These are phyloP conservation scores for Caenorhabditis macrosperma DNA, from an alignment of 2,888 invertebrate species.

Conservation along the genomic window DNA sequence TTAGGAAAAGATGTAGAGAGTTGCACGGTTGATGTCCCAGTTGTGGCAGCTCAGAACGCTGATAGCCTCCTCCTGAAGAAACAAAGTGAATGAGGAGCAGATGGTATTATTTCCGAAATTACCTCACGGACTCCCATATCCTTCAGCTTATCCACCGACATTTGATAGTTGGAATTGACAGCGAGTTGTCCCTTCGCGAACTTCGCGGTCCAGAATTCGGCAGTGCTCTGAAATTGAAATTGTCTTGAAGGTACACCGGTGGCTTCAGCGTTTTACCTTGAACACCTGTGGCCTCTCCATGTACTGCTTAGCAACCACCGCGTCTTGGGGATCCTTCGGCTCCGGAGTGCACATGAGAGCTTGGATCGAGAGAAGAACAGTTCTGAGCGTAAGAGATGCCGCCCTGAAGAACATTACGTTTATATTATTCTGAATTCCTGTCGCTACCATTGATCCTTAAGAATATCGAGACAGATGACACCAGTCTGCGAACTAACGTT, in stretches of 20 bases:
- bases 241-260: neutral
- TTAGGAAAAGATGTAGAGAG: conserved; percentile 74
- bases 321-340: conserved; percentile 85
- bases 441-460: conserved; percentile 86
- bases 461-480: conserved; percentile 97
- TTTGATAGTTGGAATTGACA: conserved; percentile 87
- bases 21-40: conserved; percentile 75
- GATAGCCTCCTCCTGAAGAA: conserved; percentile 73
- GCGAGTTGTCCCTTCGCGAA: conserved; percentile 90
- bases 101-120: neutral
- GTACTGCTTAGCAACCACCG: conserved; percentile 97
- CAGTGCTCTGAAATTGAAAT: conserved; percentile 85
- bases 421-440: neutral
- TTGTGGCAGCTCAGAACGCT: conserved; percentile 70
- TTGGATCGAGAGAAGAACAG: conserved; percentile 95
- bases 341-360: conserved; percentile 86
- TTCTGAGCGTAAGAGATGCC: conserved; percentile 96
- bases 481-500: conserved; percentile 97
- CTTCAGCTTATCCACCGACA: conserved; percentile 90
- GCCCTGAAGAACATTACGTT: conserved; percentile 84
- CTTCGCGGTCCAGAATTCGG: conserved; percentile 94
- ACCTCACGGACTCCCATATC: conserved; percentile 95
- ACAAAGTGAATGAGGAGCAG: no score
- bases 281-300: conserved; percentile 92
- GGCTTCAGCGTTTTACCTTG: conserved; percentile 79